These are phyloP conservation scores for Plodia interpunctella DNA, from an alignment of 1,140 invertebrate genomes.

Conservation along the genomic window DNA sequence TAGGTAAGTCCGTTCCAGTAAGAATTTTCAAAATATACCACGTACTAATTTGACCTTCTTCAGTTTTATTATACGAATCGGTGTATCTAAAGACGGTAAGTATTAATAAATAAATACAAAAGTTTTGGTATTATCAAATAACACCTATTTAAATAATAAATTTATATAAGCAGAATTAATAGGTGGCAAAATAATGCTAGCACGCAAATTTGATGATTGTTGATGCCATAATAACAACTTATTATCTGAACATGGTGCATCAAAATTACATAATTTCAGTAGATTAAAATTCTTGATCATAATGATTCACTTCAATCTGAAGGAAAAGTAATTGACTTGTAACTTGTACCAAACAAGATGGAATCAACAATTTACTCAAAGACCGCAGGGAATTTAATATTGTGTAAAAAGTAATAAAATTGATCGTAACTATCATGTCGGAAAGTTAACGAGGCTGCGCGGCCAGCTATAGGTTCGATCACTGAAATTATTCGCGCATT, in stretches of 20 bases:
- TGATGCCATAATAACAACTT: background rate
- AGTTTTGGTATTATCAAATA: too few relatives aligned
- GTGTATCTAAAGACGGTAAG: too few relatives aligned
- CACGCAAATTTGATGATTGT: too few relatives aligned
- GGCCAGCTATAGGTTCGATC: constrained; percentile 8
- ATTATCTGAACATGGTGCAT: constrained; percentile 26
- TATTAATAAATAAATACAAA: too few relatives aligned
- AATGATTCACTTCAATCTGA: constrained; percentile 23
- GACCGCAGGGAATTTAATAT: constrained; percentile 35
- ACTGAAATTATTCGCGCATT: constrained; percentile 16
- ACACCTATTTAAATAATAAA: too few relatives aligned
- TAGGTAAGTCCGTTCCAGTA: too few relatives aligned
- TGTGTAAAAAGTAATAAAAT: constrained; percentile 45
- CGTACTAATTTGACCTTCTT: too few relatives aligned
- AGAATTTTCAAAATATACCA: too few relatives aligned
- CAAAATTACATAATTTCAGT: constrained; percentile 8
- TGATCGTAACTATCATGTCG: constrained; percentile 50
- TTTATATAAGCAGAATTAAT: too few relatives aligned
- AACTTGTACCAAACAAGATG: constrained; percentile 21
- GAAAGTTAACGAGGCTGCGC: constrained; percentile 48
- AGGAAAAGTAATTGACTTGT: constrained; percentile 30
- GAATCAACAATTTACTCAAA: constrained; percentile 36
- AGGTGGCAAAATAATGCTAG: too few relatives aligned
- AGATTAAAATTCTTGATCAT: constrained; percentile 2
- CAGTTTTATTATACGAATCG: too few relatives aligned